Base-by-base conservation (phyloP, 2,888 invertebrate species). In the Liposcelis brunnea region DNA sequence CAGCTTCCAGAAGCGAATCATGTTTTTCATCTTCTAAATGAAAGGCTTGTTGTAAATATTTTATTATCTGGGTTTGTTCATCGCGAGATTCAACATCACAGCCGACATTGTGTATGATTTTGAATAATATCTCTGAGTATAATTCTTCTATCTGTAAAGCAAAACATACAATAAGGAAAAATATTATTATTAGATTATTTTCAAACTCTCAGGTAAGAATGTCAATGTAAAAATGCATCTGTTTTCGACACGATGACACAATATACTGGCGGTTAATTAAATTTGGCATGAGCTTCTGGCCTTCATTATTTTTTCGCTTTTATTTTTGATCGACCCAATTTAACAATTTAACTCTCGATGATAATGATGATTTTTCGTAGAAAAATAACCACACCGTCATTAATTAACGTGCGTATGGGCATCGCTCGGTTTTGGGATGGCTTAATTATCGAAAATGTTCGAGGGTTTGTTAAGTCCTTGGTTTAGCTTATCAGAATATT, bases 91-190 rank as follows among this genome's bases (percentile, higher is more conserved):
- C 71, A 53, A 76, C 74, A 61, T 82, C 80, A 64, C 79, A 79
- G 48, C 86, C 86, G 55, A 87, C 77, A 64, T 84, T 83, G 64
- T 89, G 84, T 49, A 82, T 67, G 49, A 81, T 80, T 67, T 86
- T 81, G 61, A 79, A 87, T 48, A 89, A 64, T 48, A 89, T 70
- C 63, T 86, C 85, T 56, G 80, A 70, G 61, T 89, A 89, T 15
- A 89, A 71, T 65, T 87, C 86, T 60, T 89, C 87, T 56, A 86
- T 77, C 84, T 85, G 67, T 31, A 63, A 59, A 35, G 38, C 51
- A 65, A 65, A 19, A 26, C 11, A 38, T 36, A 11, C 43, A 35
- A 15, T 40, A 31, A 42, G 18, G 11, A 34, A 46, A 19, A 35
- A 35, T 42, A 10, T n/a, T n/a, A n/a, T n/a, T n/a, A n/a, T n/a